phyloP scores from a whole-genome alignment of 2,797 vertebrate species.

The Microctenopoma lineatum region DNA sequence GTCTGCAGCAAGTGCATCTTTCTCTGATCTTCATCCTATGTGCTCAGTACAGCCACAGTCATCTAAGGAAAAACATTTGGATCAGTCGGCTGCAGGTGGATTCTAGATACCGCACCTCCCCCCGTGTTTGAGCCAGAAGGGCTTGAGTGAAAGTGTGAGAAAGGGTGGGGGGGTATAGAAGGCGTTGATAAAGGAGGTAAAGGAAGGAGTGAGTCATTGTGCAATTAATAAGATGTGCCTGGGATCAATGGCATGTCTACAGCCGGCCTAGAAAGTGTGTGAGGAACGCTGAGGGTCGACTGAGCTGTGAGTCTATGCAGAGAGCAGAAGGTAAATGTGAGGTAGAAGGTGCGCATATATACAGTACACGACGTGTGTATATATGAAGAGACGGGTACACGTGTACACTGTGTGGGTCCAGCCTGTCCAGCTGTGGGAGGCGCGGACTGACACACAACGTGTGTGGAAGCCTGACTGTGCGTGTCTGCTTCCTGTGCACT shows the following conservation, averaged over 20 bases:
- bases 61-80: slow-evolving; percentile 5
- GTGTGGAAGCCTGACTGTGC: slow-evolving; percentile 16
- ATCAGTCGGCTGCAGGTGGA: slow-evolving; percentile 10
- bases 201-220: slow-evolving; percentile 61
- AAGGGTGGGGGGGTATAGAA: slow-evolving; percentile 25
- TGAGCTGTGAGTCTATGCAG: slow-evolving; percentile 18
- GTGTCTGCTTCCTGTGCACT: slow-evolving; percentile 65
- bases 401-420: slow-evolving; percentile 11
- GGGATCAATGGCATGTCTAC: slow-evolving; percentile 35
- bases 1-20: slow-evolving; percentile 1
- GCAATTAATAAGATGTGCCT: slow-evolving; percentile 58
- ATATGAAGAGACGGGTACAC: slow-evolving; percentile 21
- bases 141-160: slow-evolving; percentile 32
- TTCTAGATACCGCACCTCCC: slow-evolving; percentile 30
- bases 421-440: slow-evolving; percentile 23
- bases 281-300: background rate
- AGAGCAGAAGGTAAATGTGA: slow-evolving; percentile 14
- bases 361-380: background rate
- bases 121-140: slow-evolving; percentile 31
- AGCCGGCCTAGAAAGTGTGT: slow-evolving; percentile 25
- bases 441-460: slow-evolving; percentile 12
- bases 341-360: slow-evolving; percentile 5
- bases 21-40: background rate
- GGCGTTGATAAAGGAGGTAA: slow-evolving; percentile 42
- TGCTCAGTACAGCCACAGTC: background rate